Percentiles rank a stretch among this genome's conserved stretches.
Evolutionary conservation across 2,113 vertebrate genomes (phyloP).

Genomic region (Pterocles gutturalis): DNA sequence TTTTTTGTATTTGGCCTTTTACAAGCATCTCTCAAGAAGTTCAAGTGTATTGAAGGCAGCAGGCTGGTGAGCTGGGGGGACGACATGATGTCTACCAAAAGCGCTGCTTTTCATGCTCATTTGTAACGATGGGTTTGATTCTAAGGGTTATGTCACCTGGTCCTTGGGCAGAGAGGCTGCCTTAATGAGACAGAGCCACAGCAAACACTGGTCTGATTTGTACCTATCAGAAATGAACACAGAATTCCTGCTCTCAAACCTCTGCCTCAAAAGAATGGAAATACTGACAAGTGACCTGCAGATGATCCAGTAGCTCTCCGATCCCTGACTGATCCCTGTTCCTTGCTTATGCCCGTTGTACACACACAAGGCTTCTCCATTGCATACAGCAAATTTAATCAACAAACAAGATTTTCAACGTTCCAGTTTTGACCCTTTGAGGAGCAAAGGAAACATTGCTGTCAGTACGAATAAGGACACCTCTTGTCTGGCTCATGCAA

Average conservation of each 20-base stretch:
- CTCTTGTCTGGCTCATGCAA: constrained; percentile 1
- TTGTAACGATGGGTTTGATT: not conserved
- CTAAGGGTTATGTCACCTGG: not conserved
- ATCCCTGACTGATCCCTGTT: not conserved
- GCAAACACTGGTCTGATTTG: fast-evolving
- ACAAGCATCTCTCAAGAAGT: not conserved
- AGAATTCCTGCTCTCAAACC: not conserved
- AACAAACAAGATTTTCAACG: not conserved
- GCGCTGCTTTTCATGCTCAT: not conserved
- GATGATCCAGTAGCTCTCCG: not conserved
- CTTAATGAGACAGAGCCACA: fast-evolving
- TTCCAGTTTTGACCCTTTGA: not conserved
- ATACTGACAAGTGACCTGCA: not conserved
- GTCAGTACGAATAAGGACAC: constrained; percentile 7
- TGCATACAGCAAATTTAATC: not conserved
- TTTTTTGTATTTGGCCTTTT: not conserved
- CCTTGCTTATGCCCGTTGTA: fast-evolving
- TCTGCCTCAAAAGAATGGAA: not conserved
- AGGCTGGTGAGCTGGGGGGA: not conserved
- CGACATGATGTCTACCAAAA: fast-evolving
- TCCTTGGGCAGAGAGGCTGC: not conserved
- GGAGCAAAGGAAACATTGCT: not conserved
- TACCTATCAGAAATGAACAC: not conserved
- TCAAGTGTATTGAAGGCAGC: not conserved
- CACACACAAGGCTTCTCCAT: not conserved